A percentile compares a stretch with the other conserved stretches of the same genome.
phyloP scores from a whole-genome alignment of 2,888 invertebrate species.

The Hirtodrosophila duncani region DNA sequence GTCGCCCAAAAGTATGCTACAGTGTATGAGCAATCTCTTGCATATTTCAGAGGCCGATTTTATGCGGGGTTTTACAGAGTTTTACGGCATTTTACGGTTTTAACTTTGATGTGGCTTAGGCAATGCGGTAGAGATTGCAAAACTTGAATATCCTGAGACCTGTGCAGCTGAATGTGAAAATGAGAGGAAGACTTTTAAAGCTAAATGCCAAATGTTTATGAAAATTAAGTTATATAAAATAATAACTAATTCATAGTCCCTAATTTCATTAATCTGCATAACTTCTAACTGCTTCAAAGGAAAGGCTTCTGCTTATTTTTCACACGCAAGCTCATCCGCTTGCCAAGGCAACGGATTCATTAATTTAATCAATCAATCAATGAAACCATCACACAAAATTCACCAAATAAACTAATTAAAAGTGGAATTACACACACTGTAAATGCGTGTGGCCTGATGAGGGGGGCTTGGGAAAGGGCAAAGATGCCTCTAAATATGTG shows the following conservation, averaged over 20 bases:
- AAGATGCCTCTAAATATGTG: constrained; percentile 5
- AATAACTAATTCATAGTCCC: too few species aligned
- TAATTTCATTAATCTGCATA: too few species aligned
- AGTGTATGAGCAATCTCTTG: constrained; percentile 13
- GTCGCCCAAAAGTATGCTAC: constrained; percentile 23
- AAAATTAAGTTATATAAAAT: too few species aligned
- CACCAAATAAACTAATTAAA: constrained; percentile 63
- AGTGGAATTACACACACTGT: constrained; percentile 50
- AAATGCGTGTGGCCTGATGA: constrained; percentile 19
- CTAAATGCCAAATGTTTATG: too few species aligned
- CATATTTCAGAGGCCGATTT: constrained; percentile 27
- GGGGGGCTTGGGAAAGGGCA: too few species aligned
- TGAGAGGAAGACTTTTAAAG: too few species aligned
- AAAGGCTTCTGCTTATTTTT: too few species aligned
- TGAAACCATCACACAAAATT: constrained; percentile 41
- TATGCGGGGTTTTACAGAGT: constrained; percentile 1
- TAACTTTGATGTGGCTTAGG: constrained; percentile 49
- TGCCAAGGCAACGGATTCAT: constrained; percentile 12
- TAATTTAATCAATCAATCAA: constrained; percentile 64
- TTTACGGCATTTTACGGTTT: constrained; percentile 31
- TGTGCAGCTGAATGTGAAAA: too few species aligned
- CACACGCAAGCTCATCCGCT: too few species aligned
- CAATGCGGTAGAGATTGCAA: too few species aligned
- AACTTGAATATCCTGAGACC: too few species aligned
- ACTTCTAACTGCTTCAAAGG: too few species aligned